These are phyloP conservation scores for Aphodius granarius DNA, from an alignment of 2,888 invertebrate species.

Conservation along the genomic window DNA sequence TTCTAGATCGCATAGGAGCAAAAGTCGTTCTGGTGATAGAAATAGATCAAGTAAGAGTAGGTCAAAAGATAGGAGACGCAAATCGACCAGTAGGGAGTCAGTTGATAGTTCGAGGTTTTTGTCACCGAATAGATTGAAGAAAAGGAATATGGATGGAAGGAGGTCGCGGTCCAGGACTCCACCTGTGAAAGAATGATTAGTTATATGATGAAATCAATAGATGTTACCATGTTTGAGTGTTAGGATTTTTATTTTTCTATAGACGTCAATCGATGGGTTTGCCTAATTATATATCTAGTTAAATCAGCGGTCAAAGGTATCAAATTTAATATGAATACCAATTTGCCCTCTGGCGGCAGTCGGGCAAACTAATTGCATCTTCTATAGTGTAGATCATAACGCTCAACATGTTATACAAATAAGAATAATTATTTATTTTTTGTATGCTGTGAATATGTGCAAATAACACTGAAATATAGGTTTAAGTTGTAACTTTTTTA, in stretches of 20 bases:
- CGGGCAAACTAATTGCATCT: no score
- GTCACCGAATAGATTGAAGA: conserved; percentile 45
- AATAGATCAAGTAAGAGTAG: conserved; percentile 25
- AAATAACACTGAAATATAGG: background rate
- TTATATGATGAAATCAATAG: background rate
- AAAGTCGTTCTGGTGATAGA: conserved; percentile 21
- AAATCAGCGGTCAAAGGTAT: no score
- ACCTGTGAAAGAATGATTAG: conserved; percentile 18
- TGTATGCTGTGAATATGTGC: background rate
- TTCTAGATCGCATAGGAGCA: conserved; percentile 7
- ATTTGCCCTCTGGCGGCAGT: no score
- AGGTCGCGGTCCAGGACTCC: conserved; percentile 62
- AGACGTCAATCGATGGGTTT: no score
- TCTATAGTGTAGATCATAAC: background rate
- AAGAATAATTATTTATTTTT: background rate
- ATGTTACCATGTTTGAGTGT: background rate
- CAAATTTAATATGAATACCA: no score
- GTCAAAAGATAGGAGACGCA: conserved; percentile 23
- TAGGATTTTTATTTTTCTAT: background rate
- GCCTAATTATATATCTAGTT: no score
- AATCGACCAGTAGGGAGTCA: conserved; percentile 31
- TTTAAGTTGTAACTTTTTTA: background rate
- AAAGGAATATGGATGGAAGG: conserved; percentile 50
- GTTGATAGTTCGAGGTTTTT: conserved; percentile 49
- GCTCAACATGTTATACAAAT: background rate